Evolutionary conservation across 35 echinoderm and acorn worm genomes (phyloP), one percentile per base, ranked within the genome.

Genomic region (Chiridota heheva): DNA sequence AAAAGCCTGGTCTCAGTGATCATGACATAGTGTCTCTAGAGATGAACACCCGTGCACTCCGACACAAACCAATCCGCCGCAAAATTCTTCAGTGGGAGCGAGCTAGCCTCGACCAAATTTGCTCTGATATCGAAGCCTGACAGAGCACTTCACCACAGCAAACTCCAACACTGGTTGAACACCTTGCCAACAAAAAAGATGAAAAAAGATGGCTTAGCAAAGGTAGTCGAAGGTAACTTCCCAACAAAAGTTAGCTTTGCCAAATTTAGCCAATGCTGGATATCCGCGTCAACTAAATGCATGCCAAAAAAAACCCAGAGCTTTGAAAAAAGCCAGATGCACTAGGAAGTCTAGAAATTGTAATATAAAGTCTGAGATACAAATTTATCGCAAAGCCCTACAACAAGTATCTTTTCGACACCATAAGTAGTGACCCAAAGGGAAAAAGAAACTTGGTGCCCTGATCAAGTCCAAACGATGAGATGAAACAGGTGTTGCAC

Each of bases 381-480:
- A 25, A 46, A 44, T 20, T 3, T 72, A 44, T 38, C 32, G 7
- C 39, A 3, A 5, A 73, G 2, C 22, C 69, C 25, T 45, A 73
- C 13, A 73, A 73, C 40, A 42, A 73, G 40, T 73, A 36, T 0
- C 29, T 37, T 5, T 73, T 27, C 48, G 69, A 73, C 39, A 73
- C 48, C 40, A 73, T 45, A 26, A 22, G 39, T 44, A 73, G 69
- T 30, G 69, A 73, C 26, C 69, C 69, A 3, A 2, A 44, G 2
- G 27, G 69, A 4, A 73, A 73, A 3, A 42, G 42, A 17, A 73
- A 46, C 28, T 36, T 36, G 28, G 40, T 5, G 39, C 29, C 5
- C 2, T 30, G 2, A 44, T 44, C 4, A 70, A 85, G 32, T 59
- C 33, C 44, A 72, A 85, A 28, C 44, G 68, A 45, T 85, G 68